Evolutionary conservation across 2,797 vertebrate genomes (phyloP).

Genomic region (Phrynocephalus vlangalii): DNA sequence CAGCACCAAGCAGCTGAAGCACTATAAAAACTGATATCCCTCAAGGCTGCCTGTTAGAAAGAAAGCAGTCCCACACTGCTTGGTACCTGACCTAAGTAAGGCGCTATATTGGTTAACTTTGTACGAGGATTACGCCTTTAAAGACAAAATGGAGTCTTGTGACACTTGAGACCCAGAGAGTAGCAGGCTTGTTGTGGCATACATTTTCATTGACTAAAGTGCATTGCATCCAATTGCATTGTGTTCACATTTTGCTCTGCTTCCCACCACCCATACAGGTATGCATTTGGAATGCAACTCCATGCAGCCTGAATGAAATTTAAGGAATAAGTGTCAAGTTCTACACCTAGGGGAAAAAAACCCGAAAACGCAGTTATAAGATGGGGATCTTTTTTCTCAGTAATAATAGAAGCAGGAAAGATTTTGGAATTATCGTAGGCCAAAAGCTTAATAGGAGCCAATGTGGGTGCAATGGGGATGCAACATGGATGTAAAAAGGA

Average conservation of each 20-base stretch:
- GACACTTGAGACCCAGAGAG: background rate
- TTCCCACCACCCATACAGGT: too few species aligned
- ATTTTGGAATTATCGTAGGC: too few species aligned
- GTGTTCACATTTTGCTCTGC: background rate
- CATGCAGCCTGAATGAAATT: background rate
- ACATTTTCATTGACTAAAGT: background rate
- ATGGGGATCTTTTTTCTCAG: too few species aligned
- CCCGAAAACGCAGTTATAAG: too few species aligned
- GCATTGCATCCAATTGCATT: background rate
- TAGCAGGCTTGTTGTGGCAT: background rate
- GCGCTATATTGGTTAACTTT: background rate
- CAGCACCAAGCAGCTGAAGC: accelerated
- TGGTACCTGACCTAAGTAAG: background rate
- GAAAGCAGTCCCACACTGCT: background rate
- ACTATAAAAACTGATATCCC: background rate
- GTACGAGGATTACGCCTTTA: background rate
- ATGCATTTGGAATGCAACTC: background rate
- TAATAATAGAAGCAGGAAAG: too few species aligned
- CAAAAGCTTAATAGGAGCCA: too few species aligned
- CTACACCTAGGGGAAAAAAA: too few species aligned
- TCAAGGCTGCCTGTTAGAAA: background rate
- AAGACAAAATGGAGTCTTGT: background rate
- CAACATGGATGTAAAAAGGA: too few species aligned
- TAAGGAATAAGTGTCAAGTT: background rate
- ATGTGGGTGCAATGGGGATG: too few species aligned